Evolutionary conservation across 1,140 invertebrate species (phyloP).

Genomic region (Drosophila takahashii): DNA sequence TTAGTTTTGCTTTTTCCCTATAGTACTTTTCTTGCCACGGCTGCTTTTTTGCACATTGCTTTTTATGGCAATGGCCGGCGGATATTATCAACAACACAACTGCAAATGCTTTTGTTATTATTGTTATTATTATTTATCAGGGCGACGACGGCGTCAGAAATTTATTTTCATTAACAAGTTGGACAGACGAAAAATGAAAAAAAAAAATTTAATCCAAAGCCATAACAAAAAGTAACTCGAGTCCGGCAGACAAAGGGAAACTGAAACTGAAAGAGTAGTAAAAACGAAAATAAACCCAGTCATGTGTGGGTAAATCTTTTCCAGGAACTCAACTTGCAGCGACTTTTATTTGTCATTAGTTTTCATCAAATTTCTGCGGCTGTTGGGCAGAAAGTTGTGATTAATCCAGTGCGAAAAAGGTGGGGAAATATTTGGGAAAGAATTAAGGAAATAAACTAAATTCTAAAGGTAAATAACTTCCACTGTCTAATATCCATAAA

Average conservation of each 20-base stretch:
- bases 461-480: background rate
- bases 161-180: slow-evolving; percentile 79
- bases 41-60: slow-evolving; percentile 53
- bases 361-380: slow-evolving; percentile 16
- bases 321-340: slow-evolving; percentile 14
- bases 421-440: background rate
- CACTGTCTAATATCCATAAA: no score
- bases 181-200: slow-evolving; percentile 35
- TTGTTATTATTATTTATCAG: slow-evolving; percentile 78
- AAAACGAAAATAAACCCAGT: slow-evolving; percentile 34
- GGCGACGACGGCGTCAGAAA: slow-evolving; percentile 55
- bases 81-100: slow-evolving; percentile 66
- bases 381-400: slow-evolving; percentile 5
- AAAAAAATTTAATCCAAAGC: background rate
- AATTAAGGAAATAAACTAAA: background rate
- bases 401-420: background rate
- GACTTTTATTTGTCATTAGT: slow-evolving; percentile 32
- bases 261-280: slow-evolving; percentile 13
- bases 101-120: slow-evolving; percentile 48
- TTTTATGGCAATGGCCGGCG: slow-evolving; percentile 64
- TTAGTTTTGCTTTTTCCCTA: slow-evolving; percentile 22
- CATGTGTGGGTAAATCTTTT: slow-evolving; percentile 22
- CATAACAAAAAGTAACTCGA: slow-evolving; percentile 23
- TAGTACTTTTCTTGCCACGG: slow-evolving; percentile 17
- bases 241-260: background rate